A percentile compares a stretch with the other conserved stretches of the same genome.
phyloP scores from a whole-genome alignment of 2,888 invertebrate species.

The Anthrax anthrax region DNA sequence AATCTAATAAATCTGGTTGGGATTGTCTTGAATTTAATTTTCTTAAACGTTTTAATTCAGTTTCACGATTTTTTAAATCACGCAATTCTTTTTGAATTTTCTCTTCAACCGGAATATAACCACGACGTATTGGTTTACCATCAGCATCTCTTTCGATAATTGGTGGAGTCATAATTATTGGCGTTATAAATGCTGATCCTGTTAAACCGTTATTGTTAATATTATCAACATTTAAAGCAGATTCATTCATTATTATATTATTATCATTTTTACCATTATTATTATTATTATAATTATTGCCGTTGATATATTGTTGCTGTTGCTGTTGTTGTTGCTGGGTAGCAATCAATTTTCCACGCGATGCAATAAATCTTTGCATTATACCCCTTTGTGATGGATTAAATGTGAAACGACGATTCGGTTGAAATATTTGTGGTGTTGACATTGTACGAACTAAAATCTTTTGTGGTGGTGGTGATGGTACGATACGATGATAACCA shows the following conservation, averaged over 20 bases:
- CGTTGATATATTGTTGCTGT: too few relatives aligned
- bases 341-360: slow-evolving; percentile 51
- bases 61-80: slow-evolving; percentile 70
- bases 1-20: slow-evolving; percentile 46
- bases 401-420: slow-evolving; percentile 45
- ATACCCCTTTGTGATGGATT: slow-evolving; percentile 57
- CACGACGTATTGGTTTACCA: slow-evolving; percentile 54
- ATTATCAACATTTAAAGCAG: slow-evolving; percentile 2
- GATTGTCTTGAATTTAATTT: slow-evolving; percentile 44
- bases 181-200: slow-evolving; percentile 23
- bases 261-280: slow-evolving; percentile 2
- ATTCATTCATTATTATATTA: too few relatives aligned
- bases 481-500: slow-evolving; percentile 25
- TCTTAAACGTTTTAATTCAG: slow-evolving; percentile 58
- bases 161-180: slow-evolving; percentile 28
- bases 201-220: too few relatives aligned
- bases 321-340: slow-evolving; percentile 7
- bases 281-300: not conserved
- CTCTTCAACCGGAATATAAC: slow-evolving; percentile 72
- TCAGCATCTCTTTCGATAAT: slow-evolving; percentile 42
- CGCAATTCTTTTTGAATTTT: slow-evolving; percentile 75
- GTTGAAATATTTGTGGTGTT: slow-evolving; percentile 22
- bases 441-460: slow-evolving; percentile 27
- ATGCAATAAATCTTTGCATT: slow-evolving; percentile 74
- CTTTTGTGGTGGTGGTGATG: slow-evolving; percentile 32